phyloP scores from a whole-genome alignment of 2,888 invertebrate genomes.

The Loripinus fragilis region DNA sequence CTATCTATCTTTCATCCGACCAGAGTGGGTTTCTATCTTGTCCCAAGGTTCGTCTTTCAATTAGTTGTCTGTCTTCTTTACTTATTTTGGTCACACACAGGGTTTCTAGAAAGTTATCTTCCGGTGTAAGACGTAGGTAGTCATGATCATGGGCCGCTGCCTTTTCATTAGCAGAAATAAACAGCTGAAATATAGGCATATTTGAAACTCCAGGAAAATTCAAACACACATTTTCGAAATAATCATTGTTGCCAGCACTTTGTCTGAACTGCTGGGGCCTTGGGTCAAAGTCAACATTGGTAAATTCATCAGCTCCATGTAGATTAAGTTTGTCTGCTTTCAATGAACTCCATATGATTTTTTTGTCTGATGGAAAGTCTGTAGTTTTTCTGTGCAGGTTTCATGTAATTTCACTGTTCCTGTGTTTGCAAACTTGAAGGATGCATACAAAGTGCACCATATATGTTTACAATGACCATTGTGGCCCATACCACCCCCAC shows the following conservation, averaged over 20 bases:
- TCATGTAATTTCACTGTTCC: constrained; percentile 1
- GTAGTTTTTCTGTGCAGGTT: constrained; percentile 37
- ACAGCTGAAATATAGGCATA: constrained; percentile 22
- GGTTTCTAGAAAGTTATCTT: constrained; percentile 18
- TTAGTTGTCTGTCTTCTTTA: not conserved
- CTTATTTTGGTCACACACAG: constrained; percentile 13
- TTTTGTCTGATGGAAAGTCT: constrained; percentile 33
- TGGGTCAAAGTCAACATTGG: constrained; percentile 22
- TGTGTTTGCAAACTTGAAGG: constrained; percentile 1
- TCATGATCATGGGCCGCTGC: constrained; percentile 28
- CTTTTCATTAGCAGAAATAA: constrained; percentile 18
- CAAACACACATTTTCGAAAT: constrained; percentile 13
- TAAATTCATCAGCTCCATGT: not conserved
- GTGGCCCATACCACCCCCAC: constrained; percentile 44
- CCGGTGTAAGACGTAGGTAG: constrained; percentile 3
- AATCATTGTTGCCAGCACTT: not conserved
- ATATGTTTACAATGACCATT: constrained; percentile 50
- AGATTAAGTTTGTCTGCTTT: constrained; percentile 22
- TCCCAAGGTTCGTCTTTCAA: constrained; percentile 32
- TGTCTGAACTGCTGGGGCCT: constrained; percentile 13
- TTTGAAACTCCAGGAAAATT: constrained; percentile 22
- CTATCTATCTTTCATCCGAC: no score
- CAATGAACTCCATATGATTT: constrained; percentile 23
- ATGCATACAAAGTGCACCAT: constrained; percentile 23
- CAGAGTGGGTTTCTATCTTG: constrained; percentile 15